A percentile compares a stretch with the other conserved stretches of the same genome.
These are phyloP conservation scores for Neodiprion lecontei DNA, from an alignment of 1,140 invertebrate species.

Conservation along the genomic window DNA sequence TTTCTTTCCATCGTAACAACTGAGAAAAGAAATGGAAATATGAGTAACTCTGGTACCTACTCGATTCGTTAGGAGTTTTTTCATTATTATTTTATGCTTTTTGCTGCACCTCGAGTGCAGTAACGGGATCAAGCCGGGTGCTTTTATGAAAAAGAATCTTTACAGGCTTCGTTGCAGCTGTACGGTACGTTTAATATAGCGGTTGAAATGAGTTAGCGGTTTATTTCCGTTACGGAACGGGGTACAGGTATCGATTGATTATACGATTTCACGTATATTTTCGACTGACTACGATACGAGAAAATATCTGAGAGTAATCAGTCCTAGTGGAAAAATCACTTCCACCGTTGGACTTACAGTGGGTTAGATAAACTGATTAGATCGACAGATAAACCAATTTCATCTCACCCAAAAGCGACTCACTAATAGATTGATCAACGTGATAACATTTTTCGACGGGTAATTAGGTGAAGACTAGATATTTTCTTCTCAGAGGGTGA, in stretches of 20 bases:
- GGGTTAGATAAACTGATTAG: neutral
- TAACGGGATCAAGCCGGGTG: neutral
- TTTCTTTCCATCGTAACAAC: neutral
- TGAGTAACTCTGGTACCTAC: neutral
- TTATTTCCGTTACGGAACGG: neutral
- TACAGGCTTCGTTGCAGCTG: neutral
- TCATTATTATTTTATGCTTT: neutral
- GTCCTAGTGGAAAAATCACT: neutral
- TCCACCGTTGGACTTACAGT: neutral
- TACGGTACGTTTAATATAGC: neutral
- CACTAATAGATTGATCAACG: slow-evolving; percentile 38
- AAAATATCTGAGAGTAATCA: neutral
- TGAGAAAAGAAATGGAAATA: neutral
- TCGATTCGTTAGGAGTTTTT: neutral
- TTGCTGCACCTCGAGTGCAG: neutral
- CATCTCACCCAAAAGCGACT: slow-evolving; percentile 8
- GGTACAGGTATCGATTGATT: neutral
- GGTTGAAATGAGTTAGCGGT: neutral
- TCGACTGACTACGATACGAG: neutral
- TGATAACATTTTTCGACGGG: slow-evolving; percentile 35
- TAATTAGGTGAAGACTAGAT: slow-evolving; percentile 41
- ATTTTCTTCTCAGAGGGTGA: slow-evolving; percentile 28
- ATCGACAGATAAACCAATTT: neutral
- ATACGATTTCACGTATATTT: neutral
- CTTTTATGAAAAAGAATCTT: neutral